Evolutionary conservation across 2,113 vertebrate species (phyloP).

Genomic region (Pseudolaguvia tuberculata): DNA sequence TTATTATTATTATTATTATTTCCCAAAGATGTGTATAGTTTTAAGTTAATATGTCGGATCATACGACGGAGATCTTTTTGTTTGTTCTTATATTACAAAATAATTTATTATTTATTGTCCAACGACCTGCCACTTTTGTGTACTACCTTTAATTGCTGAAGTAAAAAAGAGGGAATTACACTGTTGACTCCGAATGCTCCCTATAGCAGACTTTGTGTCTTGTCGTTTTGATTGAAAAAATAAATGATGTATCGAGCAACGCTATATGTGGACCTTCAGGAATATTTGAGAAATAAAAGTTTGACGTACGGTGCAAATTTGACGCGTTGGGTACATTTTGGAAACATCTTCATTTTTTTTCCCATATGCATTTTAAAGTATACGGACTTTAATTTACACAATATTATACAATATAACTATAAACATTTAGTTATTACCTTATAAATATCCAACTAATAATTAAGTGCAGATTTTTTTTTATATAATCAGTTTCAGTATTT

Average conservation of each 20-base stretch:
- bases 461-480: too few relatives aligned
- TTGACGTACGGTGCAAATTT: conserved; percentile 65
- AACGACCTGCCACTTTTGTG: conserved; percentile 96
- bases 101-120: conserved; percentile 99
- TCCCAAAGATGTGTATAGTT: conserved; percentile 97
- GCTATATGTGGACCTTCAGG: conserved; percentile 81
- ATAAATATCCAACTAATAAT: too few relatives aligned
- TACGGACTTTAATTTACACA: background rate
- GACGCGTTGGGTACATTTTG: conserved; percentile 47
- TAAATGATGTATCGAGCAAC: conserved; percentile 75
- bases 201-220: conserved; percentile 77
- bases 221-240: conserved; percentile 67
- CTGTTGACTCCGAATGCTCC: conserved; percentile 81
- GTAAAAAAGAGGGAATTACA: conserved; percentile 81
- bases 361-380: background rate
- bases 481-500: background rate
- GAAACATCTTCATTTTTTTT: conserved; percentile 10
- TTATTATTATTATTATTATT: conserved; percentile 53
- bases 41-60: conserved; percentile 80
- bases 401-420: too few relatives aligned
- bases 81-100: conserved; percentile 92
- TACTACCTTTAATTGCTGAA: conserved; percentile 87
- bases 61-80: conserved; percentile 67
- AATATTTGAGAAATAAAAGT: conserved; percentile 81
- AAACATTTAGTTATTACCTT: too few relatives aligned